Evolutionary conservation across 1,140 invertebrate species (phyloP), one percentile per base, ranked within the genome.

Genomic region (Globodera ellingtonae): DNA sequence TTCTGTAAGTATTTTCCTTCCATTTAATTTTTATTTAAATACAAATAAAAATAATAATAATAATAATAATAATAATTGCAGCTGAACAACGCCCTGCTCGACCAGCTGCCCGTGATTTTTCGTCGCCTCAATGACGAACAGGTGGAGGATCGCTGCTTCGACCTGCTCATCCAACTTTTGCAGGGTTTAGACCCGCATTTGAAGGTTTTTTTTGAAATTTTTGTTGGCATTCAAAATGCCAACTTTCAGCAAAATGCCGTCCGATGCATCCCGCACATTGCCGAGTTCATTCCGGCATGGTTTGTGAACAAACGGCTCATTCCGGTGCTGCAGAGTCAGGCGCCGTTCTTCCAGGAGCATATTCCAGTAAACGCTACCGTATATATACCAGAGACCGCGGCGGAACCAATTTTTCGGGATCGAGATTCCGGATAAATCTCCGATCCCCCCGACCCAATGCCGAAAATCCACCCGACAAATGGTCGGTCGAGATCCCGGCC

Each of bases 241-340:
- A 81, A 56, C 79, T 88, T 81, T 21, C 75, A 87, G 87, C 88
- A 89, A 79, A 76, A 70, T 48, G 80, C 88, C 6, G 50, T 88
- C 13, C 82, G 87, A 6, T 72, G 79, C 24, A 72, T 88, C n/a
- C 82, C 86, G 10, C 70, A 79, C 18, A 78, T 87, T 59, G 86
- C 80, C 46, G 88, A 89, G 18, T 89, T 81, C 79, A 72, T 88
- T 65, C 86, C 87, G 24, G 65, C 84, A 46, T 66, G 78, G 65
- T 88, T 86, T 66, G 81, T 88, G 65, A 86, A 80, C 24, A 85
- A 83, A 70, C 82, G 81, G 48, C 81, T 88, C 6, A 80, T 88
- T 46, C 86, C 86, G 15, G 70, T 81, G 21, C 73, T 88, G 4
- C 82, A 84, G 69, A 67, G 62, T 62, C 84, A 87, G 62, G 76